phyloP scores from a whole-genome alignment of 2,888 invertebrate genomes.

The Orchesellides sinensis region DNA sequence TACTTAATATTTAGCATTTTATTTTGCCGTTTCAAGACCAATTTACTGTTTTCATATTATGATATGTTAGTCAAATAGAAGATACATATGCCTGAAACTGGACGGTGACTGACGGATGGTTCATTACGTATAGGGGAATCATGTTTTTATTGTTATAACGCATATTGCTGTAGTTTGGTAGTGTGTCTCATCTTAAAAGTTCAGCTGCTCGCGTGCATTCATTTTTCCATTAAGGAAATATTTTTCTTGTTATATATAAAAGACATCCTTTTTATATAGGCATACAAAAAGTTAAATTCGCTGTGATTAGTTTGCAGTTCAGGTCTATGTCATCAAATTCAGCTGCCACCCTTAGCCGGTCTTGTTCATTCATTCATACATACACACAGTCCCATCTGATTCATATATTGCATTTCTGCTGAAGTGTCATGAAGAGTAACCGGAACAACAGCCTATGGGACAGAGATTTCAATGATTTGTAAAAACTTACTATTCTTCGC shows the following conservation, averaged over 20 bases:
- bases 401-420: too few species aligned
- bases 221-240: not conserved
- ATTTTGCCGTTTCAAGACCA: not conserved
- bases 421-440: conserved; percentile 28
- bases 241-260: not conserved
- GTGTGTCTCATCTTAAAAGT: not conserved
- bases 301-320: too few species aligned
- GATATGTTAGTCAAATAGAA: too few species aligned
- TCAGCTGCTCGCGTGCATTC: not conserved
- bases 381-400: too few species aligned
- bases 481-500: not conserved
- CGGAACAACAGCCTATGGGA: conserved; percentile 50
- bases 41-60: too few species aligned
- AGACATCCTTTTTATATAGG: not conserved
- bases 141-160: too few species aligned
- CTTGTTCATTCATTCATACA: too few species aligned
- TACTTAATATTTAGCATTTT: not conserved
- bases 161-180: not conserved
- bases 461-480: conserved; percentile 18
- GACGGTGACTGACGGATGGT: conserved; percentile 11
- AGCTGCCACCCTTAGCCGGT: too few species aligned
- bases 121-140: not conserved
- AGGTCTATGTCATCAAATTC: too few species aligned
- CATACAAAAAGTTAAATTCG: too few species aligned
- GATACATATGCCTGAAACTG: not conserved